Evolutionary conservation across 2,113 vertebrate species (phyloP).

Genomic region (Hystrix brachyura): DNA sequence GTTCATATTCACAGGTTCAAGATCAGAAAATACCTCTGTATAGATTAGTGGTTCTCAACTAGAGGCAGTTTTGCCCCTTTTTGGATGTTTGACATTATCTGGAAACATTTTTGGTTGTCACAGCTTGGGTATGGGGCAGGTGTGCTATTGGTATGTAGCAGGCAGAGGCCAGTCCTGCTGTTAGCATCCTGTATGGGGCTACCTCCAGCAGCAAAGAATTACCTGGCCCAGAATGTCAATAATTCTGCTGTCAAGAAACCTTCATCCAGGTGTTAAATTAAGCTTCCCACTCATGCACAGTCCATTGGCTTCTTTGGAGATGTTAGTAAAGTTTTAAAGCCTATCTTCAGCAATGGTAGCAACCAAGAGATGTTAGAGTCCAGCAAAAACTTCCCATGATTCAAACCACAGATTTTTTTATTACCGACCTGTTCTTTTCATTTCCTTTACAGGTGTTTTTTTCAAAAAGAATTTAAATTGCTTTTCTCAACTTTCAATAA

Average conservation of each 20-base stretch:
- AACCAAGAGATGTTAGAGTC: constrained; percentile 48
- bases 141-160: background rate
- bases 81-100: constrained; percentile 15
- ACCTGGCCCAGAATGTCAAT: background rate
- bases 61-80: background rate
- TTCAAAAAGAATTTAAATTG: constrained; percentile 48
- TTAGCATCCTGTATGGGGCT: background rate
- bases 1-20: constrained; percentile 28
- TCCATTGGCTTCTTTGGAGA: background rate
- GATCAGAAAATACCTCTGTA: constrained; percentile 6
- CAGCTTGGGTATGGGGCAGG: too few species aligned
- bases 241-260: background rate
- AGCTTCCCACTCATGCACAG: background rate
- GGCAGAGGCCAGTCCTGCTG: background rate
- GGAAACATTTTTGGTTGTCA: constrained; percentile 42
- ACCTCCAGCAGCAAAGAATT: background rate
- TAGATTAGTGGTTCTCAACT: background rate
- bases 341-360: background rate
- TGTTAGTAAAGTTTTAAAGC: background rate
- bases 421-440: constrained; percentile 62
- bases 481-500: constrained; percentile 38
- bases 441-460: constrained; percentile 54
- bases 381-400: constrained; percentile 42
- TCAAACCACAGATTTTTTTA: constrained; percentile 65
- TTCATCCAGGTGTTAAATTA: background rate